Evolutionary conservation across 2,888 invertebrate species (phyloP).

Genomic region (Andrena fulva): DNA sequence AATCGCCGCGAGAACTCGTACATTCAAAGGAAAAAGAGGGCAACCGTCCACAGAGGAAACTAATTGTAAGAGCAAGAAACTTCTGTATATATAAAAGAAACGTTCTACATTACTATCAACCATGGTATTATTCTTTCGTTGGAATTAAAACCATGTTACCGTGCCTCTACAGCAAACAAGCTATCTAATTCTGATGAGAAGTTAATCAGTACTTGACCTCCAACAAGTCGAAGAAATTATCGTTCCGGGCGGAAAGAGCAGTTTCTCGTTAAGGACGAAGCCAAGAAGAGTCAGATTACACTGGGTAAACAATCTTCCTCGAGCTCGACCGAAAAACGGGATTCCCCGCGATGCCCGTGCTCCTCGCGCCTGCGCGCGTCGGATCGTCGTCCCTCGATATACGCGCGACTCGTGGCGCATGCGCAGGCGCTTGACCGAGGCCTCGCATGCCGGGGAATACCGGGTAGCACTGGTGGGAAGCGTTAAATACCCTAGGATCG

Average conservation of each 20-base stretch:
- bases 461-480: no score
- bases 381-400: background rate
- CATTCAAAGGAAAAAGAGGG: constrained; percentile 3
- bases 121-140: background rate
- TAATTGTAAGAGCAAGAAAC: background rate
- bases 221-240: background rate
- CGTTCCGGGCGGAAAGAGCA: background rate
- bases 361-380: background rate
- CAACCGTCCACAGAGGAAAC: background rate
- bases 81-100: background rate
- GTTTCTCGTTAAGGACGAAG: background rate
- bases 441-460: background rate
- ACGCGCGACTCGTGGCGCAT: background rate
- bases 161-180: background rate
- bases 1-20: constrained; percentile 34
- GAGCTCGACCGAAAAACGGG: background rate
- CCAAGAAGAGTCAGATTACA: background rate
- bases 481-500: no score
- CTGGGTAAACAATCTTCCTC: constrained; percentile 1
- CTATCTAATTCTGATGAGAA: background rate
- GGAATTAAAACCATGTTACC: background rate
- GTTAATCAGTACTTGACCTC: constrained; percentile 4
- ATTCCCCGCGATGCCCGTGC: background rate
- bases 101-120: background rate
- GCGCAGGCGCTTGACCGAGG: background rate